Base-by-base conservation (phyloP, 2,797 vertebrate species). In the Phalanger gymnotis region DNA sequence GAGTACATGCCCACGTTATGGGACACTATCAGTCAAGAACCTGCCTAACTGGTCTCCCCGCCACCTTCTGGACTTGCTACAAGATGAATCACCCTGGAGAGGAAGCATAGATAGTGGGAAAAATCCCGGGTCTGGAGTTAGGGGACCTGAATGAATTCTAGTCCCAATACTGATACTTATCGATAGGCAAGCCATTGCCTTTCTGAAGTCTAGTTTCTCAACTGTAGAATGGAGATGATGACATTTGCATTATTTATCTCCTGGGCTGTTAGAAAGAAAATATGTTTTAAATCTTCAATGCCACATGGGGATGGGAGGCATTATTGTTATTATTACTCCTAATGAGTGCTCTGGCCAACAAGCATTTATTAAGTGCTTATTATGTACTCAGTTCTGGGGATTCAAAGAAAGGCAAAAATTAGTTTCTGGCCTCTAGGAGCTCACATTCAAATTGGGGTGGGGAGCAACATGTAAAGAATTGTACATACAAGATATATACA, bases 61-160 rank as follows among this genome's bases (percentile, higher is more conserved):
- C 57, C 92, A 56, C 91, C 47, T 47, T 57, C 51, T 54, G 25
- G 94, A 58, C 11, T 9, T 2, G 28, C 66, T 51, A 14, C 92
- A 91, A 95, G 57, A 25, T 94, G 53, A 0, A 90, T 93, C 53
- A 13, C 53, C 90, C 57, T 51, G 92, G 91, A 96, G 81, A 92
- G 52, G 12, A 0, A 58, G 11, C 19, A 54, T 19, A 93, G 31
- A 0, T 91, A 53, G 16, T 9, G 1, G 1, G 87, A 94, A 95
- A 40, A 19, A 0, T 0, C 2, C 4, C 30, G 5, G 27, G 47
- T 0, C 92, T 13, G 56, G 56, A 53, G 54, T 66, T 19, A 16
- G 66, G 53, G 30, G 92, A 66, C 58, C 34, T n/a, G 34, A 61
- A 51, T 30, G 52, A 40, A 7, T n/a, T 95, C 87, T 93, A 52